Base-by-base conservation (phyloP, 1,140 invertebrate genomes). In the Lerema accius region DNA sequence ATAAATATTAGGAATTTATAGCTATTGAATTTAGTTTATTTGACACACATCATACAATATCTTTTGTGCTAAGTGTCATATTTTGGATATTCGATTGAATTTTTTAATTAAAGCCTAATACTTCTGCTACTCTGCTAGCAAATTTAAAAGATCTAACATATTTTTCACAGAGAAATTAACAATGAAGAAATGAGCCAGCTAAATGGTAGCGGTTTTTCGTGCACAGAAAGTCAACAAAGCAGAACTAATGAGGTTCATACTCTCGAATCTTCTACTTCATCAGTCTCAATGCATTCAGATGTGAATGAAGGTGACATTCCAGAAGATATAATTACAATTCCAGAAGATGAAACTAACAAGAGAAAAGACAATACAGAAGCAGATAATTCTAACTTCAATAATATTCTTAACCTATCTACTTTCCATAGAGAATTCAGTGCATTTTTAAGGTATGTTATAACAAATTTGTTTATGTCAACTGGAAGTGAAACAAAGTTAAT, bases 381-480 rank as follows among this genome's bases (percentile, higher is more conserved):
- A 63, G 80, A 89, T 4, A 55, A 43, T 5, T 26, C 63, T n/a
- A 60, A 16, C 46, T 14, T 46, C 10, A 63, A 78, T 51, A 71
- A 80, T 40, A 23, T 65, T 35, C 40, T 37, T 37, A 74, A 68
- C 55, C 39, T 68, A 28, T 63, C 72, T 32, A 56, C 64, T 11
- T 76, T 80, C 43, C 68, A 78, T n/a, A 75, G 50, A 42, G 73
- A 86, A 43, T 40, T 81, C 26, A 70, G 77, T 55, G 79, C 87
- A 14, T 82, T 75, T 71, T 72, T 82, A 32, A 78, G 73, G 82
- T 84, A 32, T 15, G n/a, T n/a, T n/a, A n/a, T n/a, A n/a, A n/a
- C n/a, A n/a, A n/a, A n/a, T n/a, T 23, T 23, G 23, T 23, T 23
- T 23, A 23, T 23, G 23, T n/a, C n/a, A n/a, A n/a, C n/a, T n/a